Evolutionary conservation across 2,113 vertebrate species (phyloP).

Genomic region (Paedocypris sp.): DNA sequence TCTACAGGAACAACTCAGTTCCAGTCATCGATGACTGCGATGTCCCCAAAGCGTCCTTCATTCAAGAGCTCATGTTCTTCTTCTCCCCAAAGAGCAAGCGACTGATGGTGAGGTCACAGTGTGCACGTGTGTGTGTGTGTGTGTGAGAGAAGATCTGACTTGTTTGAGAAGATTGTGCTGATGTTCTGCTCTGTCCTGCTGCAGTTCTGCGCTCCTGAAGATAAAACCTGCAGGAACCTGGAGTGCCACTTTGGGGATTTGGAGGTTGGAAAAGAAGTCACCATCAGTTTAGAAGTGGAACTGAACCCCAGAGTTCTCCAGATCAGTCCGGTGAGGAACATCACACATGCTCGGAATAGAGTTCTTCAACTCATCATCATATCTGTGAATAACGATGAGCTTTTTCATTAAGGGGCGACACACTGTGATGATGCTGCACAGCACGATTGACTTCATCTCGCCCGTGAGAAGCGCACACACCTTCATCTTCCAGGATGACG

Average conservation of each 20-base stretch:
- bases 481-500: slow-evolving; percentile 55
- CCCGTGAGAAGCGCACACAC: slow-evolving; percentile 59
- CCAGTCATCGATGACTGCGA: slow-evolving; percentile 52
- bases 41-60: slow-evolving; percentile 45
- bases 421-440: slow-evolving; percentile 62
- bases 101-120: slow-evolving; percentile 60
- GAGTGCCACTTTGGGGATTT: slow-evolving; percentile 75
- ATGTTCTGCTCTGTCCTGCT: slow-evolving; percentile 23
- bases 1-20: slow-evolving; percentile 49
- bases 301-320: slow-evolving; percentile 70
- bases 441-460: slow-evolving; percentile 54
- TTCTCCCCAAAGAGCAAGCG: slow-evolving; percentile 70
- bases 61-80: slow-evolving; percentile 68
- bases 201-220: slow-evolving; percentile 73
- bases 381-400: too few relatives aligned
- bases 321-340: slow-evolving; percentile 39
- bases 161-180: too few relatives aligned
- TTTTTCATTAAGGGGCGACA: slow-evolving; percentile 67
- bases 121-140: neutral
- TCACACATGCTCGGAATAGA: neutral
- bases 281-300: slow-evolving; percentile 67
- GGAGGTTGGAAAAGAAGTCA: slow-evolving; percentile 74
- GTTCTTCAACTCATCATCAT: too few relatives aligned
- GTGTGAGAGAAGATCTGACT: neutral
- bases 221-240: slow-evolving; percentile 69